Conservation (phyloP, 2,797 vertebrate genomes). For the Parotocinclus haroldoi region DNA sequence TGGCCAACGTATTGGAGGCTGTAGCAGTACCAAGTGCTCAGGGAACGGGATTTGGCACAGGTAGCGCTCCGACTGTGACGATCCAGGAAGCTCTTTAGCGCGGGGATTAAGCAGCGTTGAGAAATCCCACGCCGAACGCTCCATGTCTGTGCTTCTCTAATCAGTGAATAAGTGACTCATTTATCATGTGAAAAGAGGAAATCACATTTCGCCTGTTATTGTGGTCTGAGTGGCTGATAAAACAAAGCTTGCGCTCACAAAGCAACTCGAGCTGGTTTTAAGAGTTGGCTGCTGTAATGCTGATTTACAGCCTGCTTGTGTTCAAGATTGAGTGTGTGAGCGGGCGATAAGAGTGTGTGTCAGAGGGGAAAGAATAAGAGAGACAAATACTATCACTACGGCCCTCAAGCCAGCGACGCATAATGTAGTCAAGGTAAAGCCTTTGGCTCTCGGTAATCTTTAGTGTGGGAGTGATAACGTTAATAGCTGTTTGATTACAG, state of each 20-base stretch:
- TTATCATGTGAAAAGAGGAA: conserved; percentile 54
- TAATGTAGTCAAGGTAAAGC: conserved; percentile 49
- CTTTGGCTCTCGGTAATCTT: conserved; percentile 49
- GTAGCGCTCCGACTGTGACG: conserved; percentile 36
- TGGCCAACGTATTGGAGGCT: conserved; percentile 28
- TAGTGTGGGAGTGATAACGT: conserved; percentile 39
- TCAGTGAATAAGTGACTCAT: conserved; percentile 58
- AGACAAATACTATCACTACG: conserved; percentile 22
- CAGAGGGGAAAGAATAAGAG: conserved; percentile 14
- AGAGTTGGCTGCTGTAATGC: conserved; percentile 37
- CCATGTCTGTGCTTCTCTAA: conserved; percentile 38
- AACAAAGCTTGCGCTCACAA: conserved; percentile 34
- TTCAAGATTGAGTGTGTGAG: conserved; percentile 42
- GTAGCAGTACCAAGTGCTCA: conserved; percentile 30
- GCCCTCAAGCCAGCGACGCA: conserved; percentile 25
- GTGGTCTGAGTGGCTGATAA: conserved; percentile 47
- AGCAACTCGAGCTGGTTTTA: conserved; percentile 48
- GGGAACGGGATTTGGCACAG: conserved; percentile 48
- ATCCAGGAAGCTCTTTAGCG: conserved; percentile 29
- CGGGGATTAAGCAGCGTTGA: conserved; percentile 40
- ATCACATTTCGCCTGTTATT: conserved; percentile 43
- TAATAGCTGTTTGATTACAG: conserved; percentile 45
- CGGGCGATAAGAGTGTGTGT: conserved; percentile 44
- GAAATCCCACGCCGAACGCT: conserved; percentile 44
- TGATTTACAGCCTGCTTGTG: conserved; percentile 43